These are phyloP conservation scores for Sapayoa aenigma DNA, from an alignment of 2,113 vertebrate species.

Conservation along the genomic window DNA sequence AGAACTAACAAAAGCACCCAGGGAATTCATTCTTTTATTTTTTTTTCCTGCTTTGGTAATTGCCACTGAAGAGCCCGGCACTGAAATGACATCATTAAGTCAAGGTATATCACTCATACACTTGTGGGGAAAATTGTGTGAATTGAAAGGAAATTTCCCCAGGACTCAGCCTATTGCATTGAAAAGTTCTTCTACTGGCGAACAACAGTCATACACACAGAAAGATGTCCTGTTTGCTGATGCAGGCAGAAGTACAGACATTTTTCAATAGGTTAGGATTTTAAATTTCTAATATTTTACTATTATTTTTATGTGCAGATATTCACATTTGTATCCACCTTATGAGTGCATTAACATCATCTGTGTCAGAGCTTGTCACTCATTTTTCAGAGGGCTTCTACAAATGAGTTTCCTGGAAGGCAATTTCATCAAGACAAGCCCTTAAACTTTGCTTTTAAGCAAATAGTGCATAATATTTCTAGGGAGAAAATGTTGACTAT, in stretches of 20 bases:
- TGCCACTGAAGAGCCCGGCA: conserved; percentile 24
- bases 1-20: conserved; percentile 50
- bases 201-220: neutral
- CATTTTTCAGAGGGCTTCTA: neutral
- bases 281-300: neutral
- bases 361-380: neutral
- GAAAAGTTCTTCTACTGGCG: neutral
- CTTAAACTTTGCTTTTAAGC: neutral
- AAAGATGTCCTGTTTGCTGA: neutral
- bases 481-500: neutral
- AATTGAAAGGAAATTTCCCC: conserved; percentile 40
- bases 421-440: neutral
- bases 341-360: neutral
- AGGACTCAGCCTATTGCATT: neutral
- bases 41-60: neutral
- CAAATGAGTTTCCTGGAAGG: neutral
- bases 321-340: neutral
- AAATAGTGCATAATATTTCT: neutral
- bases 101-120: conserved; percentile 28
- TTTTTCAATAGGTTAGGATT: neutral
- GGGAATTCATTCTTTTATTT: conserved; percentile 13
- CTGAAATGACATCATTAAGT: conserved; percentile 52
- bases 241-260: neutral
- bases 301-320: neutral
- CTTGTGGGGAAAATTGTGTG: conserved; percentile 22